A percentile compares a stretch with the other conserved stretches of the same genome.
phyloP scores from a whole-genome alignment of 2,888 invertebrate genomes.

The Cheilosia vernalis region DNA sequence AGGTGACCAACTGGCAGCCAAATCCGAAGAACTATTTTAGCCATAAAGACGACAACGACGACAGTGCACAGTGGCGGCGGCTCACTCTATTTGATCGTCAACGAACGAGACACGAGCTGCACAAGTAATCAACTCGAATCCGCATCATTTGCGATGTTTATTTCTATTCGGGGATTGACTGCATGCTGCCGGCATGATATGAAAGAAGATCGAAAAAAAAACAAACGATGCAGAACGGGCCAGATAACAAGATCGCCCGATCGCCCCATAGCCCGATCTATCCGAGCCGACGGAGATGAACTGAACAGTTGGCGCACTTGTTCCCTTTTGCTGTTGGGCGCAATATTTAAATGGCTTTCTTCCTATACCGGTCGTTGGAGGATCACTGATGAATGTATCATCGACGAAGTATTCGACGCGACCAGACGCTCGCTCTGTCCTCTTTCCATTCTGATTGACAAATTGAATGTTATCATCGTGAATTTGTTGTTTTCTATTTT shows the following conservation, averaged over 20 bases:
- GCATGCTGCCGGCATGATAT: constrained; percentile 5
- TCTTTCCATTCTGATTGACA: constrained; percentile 16
- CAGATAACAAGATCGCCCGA: constrained; percentile 27
- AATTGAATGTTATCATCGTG: constrained; percentile 28
- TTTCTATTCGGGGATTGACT: constrained; percentile 54
- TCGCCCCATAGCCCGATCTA: background rate
- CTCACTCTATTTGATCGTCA: constrained; percentile 35
- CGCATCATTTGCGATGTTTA: constrained; percentile 37
- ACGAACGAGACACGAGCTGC: constrained; percentile 5
- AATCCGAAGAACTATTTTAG: constrained; percentile 40
- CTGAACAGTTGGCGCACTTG: constrained; percentile 53
- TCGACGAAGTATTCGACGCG: background rate
- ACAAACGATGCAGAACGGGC: constrained; percentile 38
- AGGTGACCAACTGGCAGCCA: constrained; percentile 59
- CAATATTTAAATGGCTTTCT: constrained; percentile 18
- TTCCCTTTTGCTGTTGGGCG: constrained; percentile 26
- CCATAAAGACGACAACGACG: constrained; percentile 49
- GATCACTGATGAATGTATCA: constrained; percentile 22
- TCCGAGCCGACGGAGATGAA: background rate
- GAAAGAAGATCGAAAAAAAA: constrained; percentile 17
- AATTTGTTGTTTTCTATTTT: background rate
- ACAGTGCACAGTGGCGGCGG: constrained; percentile 50
- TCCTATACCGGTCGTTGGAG: constrained; percentile 17
- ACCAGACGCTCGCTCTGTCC: background rate
- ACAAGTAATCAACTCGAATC: constrained; percentile 29